Percentiles rank a stretch among this genome's conserved stretches.
These are phyloP conservation scores for Tachyglossus aculeatus DNA, from an alignment of 2,797 vertebrate species.

Conservation along the genomic window DNA sequence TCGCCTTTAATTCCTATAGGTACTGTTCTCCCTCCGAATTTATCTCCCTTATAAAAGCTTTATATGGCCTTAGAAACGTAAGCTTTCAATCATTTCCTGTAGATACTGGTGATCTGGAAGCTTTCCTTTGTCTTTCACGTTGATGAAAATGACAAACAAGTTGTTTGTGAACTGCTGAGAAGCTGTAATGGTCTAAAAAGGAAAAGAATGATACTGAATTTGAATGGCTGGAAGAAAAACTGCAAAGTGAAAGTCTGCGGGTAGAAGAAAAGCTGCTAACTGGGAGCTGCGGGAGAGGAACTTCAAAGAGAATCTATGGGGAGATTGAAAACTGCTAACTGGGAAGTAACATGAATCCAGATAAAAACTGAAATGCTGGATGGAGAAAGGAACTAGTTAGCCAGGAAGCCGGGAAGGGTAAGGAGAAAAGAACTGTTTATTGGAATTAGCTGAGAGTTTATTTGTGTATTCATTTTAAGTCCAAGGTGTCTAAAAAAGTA, in stretches of 20 bases:
- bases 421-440: background rate
- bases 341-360: background rate
- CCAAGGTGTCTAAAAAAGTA: background rate
- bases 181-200: constrained; percentile 4
- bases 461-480: background rate
- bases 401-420: background rate
- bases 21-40: background rate
- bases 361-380: background rate
- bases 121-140: constrained; percentile 26
- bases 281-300: background rate
- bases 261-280: constrained; percentile 30
- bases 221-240: background rate
- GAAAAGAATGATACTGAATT: constrained; percentile 2
- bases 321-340: background rate
- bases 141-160: constrained; percentile 39
- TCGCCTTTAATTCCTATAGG: constrained; percentile 5
- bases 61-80: constrained; percentile 19
- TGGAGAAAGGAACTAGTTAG: background rate
- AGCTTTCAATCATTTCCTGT: background rate
- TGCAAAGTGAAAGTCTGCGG: constrained; percentile 18
- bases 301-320: background rate
- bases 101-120: background rate
- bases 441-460: background rate
- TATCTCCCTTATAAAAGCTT: constrained; percentile 29
- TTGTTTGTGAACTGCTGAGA: constrained; percentile 6